A percentile compares a stretch with the other conserved stretches of the same genome.
Conservation (phyloP, 2,888 invertebrate genomes). For the Crossocerus cetratus region DNA sequence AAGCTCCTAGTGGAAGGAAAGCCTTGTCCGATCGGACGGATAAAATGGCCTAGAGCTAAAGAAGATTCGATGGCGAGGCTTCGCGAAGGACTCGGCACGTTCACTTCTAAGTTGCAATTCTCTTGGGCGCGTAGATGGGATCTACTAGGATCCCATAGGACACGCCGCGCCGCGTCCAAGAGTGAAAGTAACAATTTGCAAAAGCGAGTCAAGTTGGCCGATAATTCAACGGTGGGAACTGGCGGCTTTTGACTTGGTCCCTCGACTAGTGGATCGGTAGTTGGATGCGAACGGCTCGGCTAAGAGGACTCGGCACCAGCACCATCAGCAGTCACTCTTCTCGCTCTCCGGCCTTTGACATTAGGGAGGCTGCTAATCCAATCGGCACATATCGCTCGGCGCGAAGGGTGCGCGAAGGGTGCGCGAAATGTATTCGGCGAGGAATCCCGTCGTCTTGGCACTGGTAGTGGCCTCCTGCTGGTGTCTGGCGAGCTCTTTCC, state of each 20-base stretch:
- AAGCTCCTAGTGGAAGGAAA: no score
- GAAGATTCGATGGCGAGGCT: neutral
- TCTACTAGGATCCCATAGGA: neutral
- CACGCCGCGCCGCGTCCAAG: constrained; percentile 33
- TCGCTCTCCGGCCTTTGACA: neutral
- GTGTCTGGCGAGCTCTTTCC: constrained; percentile 79
- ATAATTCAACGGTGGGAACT: constrained; percentile 56
- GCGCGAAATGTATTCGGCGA: constrained; percentile 26
- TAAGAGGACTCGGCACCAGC: constrained; percentile 17
- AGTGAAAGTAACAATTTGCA: constrained; percentile 73
- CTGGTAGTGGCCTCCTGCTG: constrained; percentile 45
- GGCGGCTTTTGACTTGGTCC: constrained; percentile 44
- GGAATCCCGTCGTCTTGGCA: constrained; percentile 22
- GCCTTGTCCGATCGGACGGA: no score
- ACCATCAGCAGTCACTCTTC: no score
- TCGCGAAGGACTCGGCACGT: neutral
- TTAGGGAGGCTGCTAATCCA: no score
- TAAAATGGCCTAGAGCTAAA: neutral
- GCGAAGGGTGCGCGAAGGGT: neutral
- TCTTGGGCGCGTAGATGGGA: neutral
- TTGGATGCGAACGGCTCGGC: constrained; percentile 54
- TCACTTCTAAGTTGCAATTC: no score
- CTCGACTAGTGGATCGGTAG: constrained; percentile 53
- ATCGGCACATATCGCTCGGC: neutral
- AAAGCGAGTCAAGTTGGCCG: constrained; percentile 54